Conservation (phyloP, 2,113 vertebrate genomes). For the Pycnonotus jocosus region DNA sequence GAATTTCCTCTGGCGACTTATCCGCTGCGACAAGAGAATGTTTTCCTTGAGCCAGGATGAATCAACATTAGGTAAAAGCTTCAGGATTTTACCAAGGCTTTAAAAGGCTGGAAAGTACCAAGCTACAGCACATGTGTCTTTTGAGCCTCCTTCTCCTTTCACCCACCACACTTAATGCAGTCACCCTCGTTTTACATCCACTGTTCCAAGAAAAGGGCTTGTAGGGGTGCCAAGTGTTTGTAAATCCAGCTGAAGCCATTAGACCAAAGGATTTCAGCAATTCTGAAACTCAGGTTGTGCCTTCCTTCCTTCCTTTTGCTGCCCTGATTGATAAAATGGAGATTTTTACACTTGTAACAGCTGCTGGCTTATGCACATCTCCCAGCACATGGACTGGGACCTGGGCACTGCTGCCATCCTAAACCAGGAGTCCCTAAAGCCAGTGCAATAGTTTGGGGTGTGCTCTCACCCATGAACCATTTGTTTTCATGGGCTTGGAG, state of each 20-base stretch:
- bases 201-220: neutral
- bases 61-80: constrained; percentile 10
- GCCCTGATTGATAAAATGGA: neutral
- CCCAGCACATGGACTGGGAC: rapidly evolving
- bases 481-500: neutral
- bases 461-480: neutral
- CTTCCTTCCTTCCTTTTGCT: neutral
- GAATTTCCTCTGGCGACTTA: constrained; percentile 48
- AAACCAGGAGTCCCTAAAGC: neutral
- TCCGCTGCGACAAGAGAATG: neutral
- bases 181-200: neutral
- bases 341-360: neutral
- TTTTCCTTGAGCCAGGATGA: constrained; percentile 12
- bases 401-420: neutral
- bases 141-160: neutral
- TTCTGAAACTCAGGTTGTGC: neutral
- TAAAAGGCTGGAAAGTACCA: neutral
- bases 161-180: neutral
- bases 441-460: neutral
- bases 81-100: neutral
- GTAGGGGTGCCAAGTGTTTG: neutral
- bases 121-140: neutral
- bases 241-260: neutral
- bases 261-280: neutral
- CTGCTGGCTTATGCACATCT: neutral